phyloP scores from a whole-genome alignment of 2,113 vertebrate species.

The Scopus umbretta region DNA sequence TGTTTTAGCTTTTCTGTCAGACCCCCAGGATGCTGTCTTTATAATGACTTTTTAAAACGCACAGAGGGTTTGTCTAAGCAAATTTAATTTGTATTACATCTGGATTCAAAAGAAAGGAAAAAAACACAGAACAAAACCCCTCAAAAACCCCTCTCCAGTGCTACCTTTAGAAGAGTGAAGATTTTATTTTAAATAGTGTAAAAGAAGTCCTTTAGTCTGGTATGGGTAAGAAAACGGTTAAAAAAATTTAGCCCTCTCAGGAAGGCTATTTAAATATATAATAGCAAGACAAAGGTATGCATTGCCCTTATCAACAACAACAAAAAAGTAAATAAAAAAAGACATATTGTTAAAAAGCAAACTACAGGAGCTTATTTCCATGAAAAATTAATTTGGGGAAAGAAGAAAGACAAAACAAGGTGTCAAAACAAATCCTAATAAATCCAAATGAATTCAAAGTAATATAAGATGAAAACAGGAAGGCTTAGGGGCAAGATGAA shows the following conservation, averaged over 20 bases:
- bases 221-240: not conserved
- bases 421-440: not conserved
- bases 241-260: not conserved
- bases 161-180: not conserved
- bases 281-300: not conserved
- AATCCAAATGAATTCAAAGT: not conserved
- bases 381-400: not conserved
- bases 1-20: slow-evolving; percentile 49
- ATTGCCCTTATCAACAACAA: not conserved
- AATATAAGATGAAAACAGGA: not conserved
- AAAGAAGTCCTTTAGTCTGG: not conserved
- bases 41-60: not conserved
- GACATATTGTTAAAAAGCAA: not conserved
- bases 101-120: not conserved
- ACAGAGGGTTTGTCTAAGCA: not conserved
- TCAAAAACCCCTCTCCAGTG: not conserved
- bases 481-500: not conserved
- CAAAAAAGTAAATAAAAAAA: not conserved
- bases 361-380: not conserved
- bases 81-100: not conserved
- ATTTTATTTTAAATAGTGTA: not conserved
- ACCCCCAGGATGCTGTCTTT: not conserved
- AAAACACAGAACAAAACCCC: not conserved
- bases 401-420: not conserved
- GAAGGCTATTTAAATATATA: not conserved